These are phyloP conservation scores for Dexiosoma caninum DNA, from an alignment of 2,888 invertebrate species.

Conservation along the genomic window DNA sequence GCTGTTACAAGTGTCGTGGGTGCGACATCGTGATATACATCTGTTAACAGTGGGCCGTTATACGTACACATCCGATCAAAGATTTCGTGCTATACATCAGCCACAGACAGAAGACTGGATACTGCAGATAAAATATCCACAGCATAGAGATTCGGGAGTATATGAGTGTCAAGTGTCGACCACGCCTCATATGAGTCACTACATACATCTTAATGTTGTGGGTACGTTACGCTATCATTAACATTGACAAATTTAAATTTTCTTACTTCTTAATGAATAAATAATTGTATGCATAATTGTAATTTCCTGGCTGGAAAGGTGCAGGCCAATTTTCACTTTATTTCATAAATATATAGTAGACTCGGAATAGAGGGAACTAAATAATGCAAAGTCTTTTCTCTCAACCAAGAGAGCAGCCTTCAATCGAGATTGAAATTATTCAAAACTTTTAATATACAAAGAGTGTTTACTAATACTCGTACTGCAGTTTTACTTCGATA, in stretches of 20 bases:
- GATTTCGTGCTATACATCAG: slow-evolving; percentile 91
- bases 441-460: too few relatives aligned
- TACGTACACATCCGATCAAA: slow-evolving; percentile 94
- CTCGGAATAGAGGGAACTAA: too few relatives aligned
- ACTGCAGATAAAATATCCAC: slow-evolving; percentile 93
- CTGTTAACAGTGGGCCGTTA: slow-evolving; percentile 92
- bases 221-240: slow-evolving; percentile 82
- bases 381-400: too few relatives aligned
- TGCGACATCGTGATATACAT: slow-evolving; percentile 93
- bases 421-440: too few relatives aligned
- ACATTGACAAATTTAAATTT: neutral
- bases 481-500: too few relatives aligned
- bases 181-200: slow-evolving; percentile 94
- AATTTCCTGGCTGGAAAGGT: too few relatives aligned
- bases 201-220: slow-evolving; percentile 92
- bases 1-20: slow-evolving; percentile 93
- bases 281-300: too few relatives aligned
- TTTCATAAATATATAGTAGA: too few relatives aligned
- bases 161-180: slow-evolving; percentile 97
- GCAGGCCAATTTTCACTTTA: too few relatives aligned
- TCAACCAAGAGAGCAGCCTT: too few relatives aligned
- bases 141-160: slow-evolving; percentile 90
- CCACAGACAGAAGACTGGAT: slow-evolving; percentile 94
- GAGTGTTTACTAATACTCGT: too few relatives aligned
- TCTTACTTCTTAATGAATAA: too few relatives aligned